Evolutionary conservation across 2,113 vertebrate genomes (phyloP).

Genomic region (Noturus placidus): DNA sequence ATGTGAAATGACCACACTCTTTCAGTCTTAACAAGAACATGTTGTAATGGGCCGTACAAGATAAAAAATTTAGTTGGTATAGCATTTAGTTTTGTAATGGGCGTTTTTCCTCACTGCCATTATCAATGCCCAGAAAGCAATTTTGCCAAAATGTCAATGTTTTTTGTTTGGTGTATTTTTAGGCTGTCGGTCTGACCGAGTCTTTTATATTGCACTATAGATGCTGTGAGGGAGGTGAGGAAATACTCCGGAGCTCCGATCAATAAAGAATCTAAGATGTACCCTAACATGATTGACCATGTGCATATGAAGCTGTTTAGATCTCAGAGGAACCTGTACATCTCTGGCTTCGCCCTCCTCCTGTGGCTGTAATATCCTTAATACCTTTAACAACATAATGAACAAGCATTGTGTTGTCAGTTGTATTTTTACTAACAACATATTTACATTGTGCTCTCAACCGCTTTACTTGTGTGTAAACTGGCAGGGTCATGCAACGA

Average conservation of each 20-base stretch:
- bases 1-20: slow-evolving; percentile 28
- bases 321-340: slow-evolving; percentile 94
- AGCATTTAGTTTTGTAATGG: neutral
- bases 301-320: slow-evolving; percentile 96
- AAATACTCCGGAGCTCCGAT: slow-evolving; percentile 80
- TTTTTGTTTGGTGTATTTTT: neutral
- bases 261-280: slow-evolving; percentile 66
- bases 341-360: slow-evolving; percentile 95
- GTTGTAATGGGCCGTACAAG: neutral
- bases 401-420: neutral
- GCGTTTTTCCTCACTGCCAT: neutral
- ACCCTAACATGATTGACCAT: slow-evolving; percentile 79
- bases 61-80: neutral
- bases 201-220: slow-evolving; percentile 60
- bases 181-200: neutral
- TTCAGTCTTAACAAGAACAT: neutral
- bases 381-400: neutral
- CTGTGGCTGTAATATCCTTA: slow-evolving; percentile 83
- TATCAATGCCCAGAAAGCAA: neutral
- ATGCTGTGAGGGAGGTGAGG: slow-evolving; percentile 88
- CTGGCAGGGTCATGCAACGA: slow-evolving; percentile 77
- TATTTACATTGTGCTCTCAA: neutral
- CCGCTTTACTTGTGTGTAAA: neutral
- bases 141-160: neutral
- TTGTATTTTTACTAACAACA: neutral